Conservation (phyloP, 2,888 invertebrate species). For the Tenthredo livida region DNA sequence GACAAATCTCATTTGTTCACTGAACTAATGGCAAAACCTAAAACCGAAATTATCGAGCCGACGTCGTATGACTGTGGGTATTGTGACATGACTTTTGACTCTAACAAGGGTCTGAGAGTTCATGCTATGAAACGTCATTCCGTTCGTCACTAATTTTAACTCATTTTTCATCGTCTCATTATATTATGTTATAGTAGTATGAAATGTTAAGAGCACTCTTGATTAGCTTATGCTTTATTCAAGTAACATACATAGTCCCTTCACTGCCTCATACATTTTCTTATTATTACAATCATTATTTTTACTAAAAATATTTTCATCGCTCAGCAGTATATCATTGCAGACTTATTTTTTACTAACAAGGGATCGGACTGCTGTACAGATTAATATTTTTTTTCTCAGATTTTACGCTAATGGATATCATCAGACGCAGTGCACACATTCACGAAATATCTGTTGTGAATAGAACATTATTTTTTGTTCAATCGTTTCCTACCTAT, state of each 20-base stretch:
- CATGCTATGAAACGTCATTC: conserved; percentile 35
- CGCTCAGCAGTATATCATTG: not conserved
- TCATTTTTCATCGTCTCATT: not conserved
- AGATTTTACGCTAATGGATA: not conserved
- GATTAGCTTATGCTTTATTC: not conserved
- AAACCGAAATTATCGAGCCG: not conserved
- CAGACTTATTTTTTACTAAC: not conserved
- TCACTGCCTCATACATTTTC: not conserved
- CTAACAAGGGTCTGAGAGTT: conserved; percentile 27
- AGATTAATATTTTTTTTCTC: not conserved
- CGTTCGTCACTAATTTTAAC: conserved; percentile 29
- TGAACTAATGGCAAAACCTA: not conserved
- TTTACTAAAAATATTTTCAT: not conserved
- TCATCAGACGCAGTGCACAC: not conserved
- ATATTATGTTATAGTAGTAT: conserved; percentile 2
- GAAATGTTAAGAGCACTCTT: conserved; percentile 5
- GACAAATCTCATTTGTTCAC: conserved; percentile 22
- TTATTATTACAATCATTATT: not conserved
- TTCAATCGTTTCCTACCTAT: not conserved
- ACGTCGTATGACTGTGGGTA: not conserved
- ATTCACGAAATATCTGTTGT: not conserved
- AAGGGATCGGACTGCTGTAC: not conserved
- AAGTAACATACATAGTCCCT: not conserved
- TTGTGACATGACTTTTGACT: conserved; percentile 36
- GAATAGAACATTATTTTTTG: not conserved